phyloP scores from a whole-genome alignment of 1,140 invertebrate genomes.

The Apis laboriosa region DNA sequence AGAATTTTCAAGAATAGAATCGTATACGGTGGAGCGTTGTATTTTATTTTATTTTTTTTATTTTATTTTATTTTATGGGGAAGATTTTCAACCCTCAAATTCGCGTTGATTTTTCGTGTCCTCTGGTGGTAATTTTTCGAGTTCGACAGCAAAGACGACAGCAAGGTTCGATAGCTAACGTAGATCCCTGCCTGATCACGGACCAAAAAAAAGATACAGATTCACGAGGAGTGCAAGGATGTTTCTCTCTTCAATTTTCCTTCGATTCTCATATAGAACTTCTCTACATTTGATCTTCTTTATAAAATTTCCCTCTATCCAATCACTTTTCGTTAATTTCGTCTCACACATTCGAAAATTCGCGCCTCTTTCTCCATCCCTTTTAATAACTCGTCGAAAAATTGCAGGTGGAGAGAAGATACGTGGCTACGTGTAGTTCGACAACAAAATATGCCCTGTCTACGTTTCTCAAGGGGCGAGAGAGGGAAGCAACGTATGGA shows the following conservation, averaged over 20 bases:
- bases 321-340: no score
- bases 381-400: neutral
- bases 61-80: neutral
- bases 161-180: constrained; percentile 36
- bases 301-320: neutral
- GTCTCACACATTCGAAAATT: no score
- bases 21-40: no score
- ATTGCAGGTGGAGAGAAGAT: neutral
- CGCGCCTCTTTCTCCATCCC: no score
- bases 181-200: constrained; percentile 50
- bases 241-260: neutral
- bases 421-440: constrained; percentile 19
- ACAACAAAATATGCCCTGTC: constrained; percentile 47
- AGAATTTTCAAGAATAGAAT: no score
- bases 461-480: constrained; percentile 6
- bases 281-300: neutral
- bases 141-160: neutral
- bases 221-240: neutral
- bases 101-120: constrained; percentile 36
- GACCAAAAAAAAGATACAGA: constrained; percentile 24
- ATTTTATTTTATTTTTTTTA: neutral
- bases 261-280: neutral
- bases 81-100: neutral
- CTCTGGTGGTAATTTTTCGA: constrained; percentile 40
- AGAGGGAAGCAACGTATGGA: constrained; percentile 8